Base-by-base conservation (phyloP, 2,797 vertebrate genomes). In the Sebastes nivosus region DNA sequence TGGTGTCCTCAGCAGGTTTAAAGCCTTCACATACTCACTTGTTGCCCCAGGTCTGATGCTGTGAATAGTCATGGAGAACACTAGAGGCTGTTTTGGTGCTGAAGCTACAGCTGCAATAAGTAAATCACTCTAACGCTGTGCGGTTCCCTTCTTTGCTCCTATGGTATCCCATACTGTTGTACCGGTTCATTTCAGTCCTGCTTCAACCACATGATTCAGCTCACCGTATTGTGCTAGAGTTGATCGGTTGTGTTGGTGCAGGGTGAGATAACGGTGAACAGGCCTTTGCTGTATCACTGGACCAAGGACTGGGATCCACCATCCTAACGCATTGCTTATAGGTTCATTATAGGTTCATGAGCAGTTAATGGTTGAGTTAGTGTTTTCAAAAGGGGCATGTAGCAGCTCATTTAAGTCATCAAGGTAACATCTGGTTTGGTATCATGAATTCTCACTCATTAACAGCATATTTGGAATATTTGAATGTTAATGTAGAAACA, bases 31-130 rank as follows among this genome's bases (percentile, higher is more conserved):
- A 29, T 13, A 0, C 7, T n/a, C 4, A 1, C 36, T 34, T 42
- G 60, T 82, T 81, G 75, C 78, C 91, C 94, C 92, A 93, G 91
- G 93, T 94, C 94, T 91, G 89, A 91, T 88, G 77, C 85, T 90
- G 86, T 83, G 68, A 79, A 82, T 89, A 79, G 82, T 94, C 90
- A 87, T 90, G 89, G 88, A 92, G 87, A 87, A 79, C 92, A 82
- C 78, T 91, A 83, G 87, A 90, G 85, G 90, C 87, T 89, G 87
- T 86, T 86, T 85, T 84, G 75, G 75, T 87, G 79, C 89, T 87
- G 71, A 82, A 74, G 77, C 83, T 90, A 32, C 82, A 72, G 75
- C 87, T 91, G 79, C 85, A 80, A 61, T 90, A 86, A 82, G 90
- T 89, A 82, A 77, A 54, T 92, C 82, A 86, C 82, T 82, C 86